A percentile compares a stretch with the other conserved stretches of the same genome.
These are phyloP conservation scores for Parnassius apollo DNA, from an alignment of 2,888 invertebrate species.

Conservation along the genomic window DNA sequence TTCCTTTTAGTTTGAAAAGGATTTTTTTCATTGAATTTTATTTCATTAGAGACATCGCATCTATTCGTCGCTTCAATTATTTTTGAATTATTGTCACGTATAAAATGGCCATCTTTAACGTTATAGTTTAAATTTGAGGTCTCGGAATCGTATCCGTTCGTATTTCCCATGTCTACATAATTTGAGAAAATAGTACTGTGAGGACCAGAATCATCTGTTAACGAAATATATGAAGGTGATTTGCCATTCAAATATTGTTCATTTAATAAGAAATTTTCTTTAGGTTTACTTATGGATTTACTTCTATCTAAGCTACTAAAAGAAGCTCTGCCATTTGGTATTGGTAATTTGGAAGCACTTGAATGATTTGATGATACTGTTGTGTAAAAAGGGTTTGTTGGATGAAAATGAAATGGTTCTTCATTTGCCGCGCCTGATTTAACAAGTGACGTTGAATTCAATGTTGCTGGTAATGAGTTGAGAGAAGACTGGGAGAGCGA, in stretches of 20 bases:
- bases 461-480: constrained; percentile 55
- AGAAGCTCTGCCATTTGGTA: constrained; percentile 62
- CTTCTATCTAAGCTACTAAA: constrained; percentile 63
- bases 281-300: constrained; percentile 49
- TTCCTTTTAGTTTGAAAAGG: constrained; percentile 54
- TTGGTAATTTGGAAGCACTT: constrained; percentile 69
- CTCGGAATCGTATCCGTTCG: constrained; percentile 46
- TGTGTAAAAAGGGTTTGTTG: constrained; percentile 75
- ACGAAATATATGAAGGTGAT: constrained; percentile 54
- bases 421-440: constrained; percentile 55
- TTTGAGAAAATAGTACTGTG: constrained; percentile 47
- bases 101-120: constrained; percentile 41
- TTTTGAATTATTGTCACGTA: constrained; percentile 43
- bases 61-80: background rate
- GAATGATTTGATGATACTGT: constrained; percentile 68
- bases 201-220: constrained; percentile 49
- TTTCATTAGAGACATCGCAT: constrained; percentile 32
- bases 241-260: constrained; percentile 51
- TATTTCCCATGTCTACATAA: constrained; percentile 41
- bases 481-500: constrained; percentile 54
- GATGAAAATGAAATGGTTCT: constrained; percentile 65
- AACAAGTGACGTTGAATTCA: constrained; percentile 60
- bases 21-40: constrained; percentile 46
- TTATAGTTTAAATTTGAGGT: constrained; percentile 20
- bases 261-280: constrained; percentile 46